Evolutionary conservation across 1,140 invertebrate genomes (phyloP).

Genomic region (Drosophila kepulauana): DNA sequence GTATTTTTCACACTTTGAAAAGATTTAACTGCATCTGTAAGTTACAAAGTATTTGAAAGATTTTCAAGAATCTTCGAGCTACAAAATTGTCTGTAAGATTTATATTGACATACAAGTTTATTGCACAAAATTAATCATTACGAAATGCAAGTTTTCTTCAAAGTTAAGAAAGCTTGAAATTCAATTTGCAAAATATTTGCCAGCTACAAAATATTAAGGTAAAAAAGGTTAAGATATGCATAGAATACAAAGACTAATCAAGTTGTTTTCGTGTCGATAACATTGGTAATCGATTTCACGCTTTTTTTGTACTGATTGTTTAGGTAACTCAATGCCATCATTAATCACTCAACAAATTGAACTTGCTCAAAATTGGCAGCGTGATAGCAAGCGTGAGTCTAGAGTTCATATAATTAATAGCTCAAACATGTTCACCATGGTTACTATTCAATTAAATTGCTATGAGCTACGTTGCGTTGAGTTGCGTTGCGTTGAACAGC

Average conservation of each 20-base stretch:
- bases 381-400: conserved; percentile 13
- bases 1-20: too few relatives aligned
- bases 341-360: conserved; percentile 40
- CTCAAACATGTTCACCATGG: conserved; percentile 54
- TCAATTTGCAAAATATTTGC: too few relatives aligned
- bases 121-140: too few relatives aligned
- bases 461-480: background rate
- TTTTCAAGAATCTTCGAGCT: too few relatives aligned
- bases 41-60: too few relatives aligned
- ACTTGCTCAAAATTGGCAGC: conserved; percentile 1
- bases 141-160: too few relatives aligned
- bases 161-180: too few relatives aligned
- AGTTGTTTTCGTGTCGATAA: background rate
- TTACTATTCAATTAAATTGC: conserved; percentile 42
- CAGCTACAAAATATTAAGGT: too few relatives aligned
- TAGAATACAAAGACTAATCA: background rate
- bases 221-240: too few relatives aligned
- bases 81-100: too few relatives aligned
- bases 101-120: too few relatives aligned
- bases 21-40: too few relatives aligned
- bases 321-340: conserved; percentile 6
- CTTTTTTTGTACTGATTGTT: background rate
- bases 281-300: background rate
- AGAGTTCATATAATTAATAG: conserved; percentile 68
- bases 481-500: background rate